These are phyloP conservation scores for Macrobrachium rosenbergii DNA, from an alignment of 1,140 invertebrate genomes.

Conservation along the genomic window DNA sequence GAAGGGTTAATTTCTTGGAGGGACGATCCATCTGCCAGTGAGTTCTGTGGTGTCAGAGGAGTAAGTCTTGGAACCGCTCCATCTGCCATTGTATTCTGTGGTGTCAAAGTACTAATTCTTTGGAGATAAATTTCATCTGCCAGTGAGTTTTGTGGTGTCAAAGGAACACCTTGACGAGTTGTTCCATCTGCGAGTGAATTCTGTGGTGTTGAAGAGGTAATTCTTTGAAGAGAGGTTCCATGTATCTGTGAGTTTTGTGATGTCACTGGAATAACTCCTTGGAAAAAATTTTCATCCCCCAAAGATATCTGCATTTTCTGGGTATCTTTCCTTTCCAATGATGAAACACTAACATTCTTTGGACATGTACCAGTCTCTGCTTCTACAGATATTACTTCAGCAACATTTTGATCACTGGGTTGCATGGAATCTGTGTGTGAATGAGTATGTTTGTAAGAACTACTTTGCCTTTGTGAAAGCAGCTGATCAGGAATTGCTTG, in stretches of 20 bases:
- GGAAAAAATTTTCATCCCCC: background rate
- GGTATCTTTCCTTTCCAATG: background rate
- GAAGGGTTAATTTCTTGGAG: background rate
- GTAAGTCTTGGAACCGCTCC: background rate
- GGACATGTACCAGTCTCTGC: too few species aligned
- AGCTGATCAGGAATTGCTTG: too few species aligned
- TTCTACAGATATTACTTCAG: too few species aligned
- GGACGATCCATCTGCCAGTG: background rate
- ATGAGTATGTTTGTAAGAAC: too few species aligned
- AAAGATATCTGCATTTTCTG: background rate
- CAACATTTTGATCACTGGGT: too few species aligned
- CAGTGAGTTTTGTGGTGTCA: background rate
- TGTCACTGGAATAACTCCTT: background rate
- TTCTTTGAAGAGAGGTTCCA: background rate
- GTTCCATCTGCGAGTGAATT: background rate
- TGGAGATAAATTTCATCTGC: background rate
- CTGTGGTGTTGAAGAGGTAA: conserved; percentile 3
- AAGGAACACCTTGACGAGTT: background rate
- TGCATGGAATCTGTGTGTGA: too few species aligned
- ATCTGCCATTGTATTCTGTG: conserved; percentile 2
- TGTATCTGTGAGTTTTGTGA: background rate
- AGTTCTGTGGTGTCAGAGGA: background rate
- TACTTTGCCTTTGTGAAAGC: too few species aligned
- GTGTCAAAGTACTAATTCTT: background rate
- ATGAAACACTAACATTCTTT: too few species aligned